Conservation (phyloP, 2,797 vertebrate species). For the Amblyopsis hoosieri region DNA sequence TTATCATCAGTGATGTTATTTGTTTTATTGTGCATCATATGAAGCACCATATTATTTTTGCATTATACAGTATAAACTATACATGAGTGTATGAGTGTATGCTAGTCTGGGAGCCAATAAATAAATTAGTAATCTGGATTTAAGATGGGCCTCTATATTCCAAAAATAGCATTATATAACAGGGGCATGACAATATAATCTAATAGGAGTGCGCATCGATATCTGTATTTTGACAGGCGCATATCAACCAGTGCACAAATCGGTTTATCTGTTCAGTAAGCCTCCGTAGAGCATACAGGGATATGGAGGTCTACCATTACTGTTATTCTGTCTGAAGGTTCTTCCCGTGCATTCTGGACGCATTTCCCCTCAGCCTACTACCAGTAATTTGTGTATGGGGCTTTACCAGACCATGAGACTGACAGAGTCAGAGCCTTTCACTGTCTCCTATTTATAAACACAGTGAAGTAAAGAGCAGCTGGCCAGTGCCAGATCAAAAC, state of each 20-base stretch:
- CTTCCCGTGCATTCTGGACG: constrained; percentile 7
- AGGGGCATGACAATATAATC: background rate
- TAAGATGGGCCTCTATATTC: background rate
- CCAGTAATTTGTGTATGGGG: background rate
- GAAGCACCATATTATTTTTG: too few relatives aligned
- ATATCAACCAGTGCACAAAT: constrained; percentile 17
- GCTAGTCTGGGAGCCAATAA: background rate
- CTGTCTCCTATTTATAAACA: constrained; percentile 25
- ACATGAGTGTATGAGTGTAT: too few relatives aligned
- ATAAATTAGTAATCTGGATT: background rate
- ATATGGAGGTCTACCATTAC: constrained; percentile 9
- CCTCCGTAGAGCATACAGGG: constrained; percentile 15
- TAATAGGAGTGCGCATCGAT: background rate
- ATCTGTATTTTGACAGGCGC: background rate
- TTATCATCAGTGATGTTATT: too few relatives aligned
- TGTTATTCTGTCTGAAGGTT: constrained; percentile 5
- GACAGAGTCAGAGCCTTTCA: constrained; percentile 21
- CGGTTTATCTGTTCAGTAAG: constrained; percentile 15
- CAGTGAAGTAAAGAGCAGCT: background rate
- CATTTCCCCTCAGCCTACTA: constrained; percentile 15
- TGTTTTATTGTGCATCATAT: too few relatives aligned
- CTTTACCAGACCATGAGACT: constrained; percentile 1
- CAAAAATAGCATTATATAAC: background rate
- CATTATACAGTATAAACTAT: background rate
- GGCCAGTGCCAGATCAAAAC: constrained; percentile 12